A percentile compares a stretch with the other conserved stretches of the same genome.
phyloP scores from a whole-genome alignment of 2,888 invertebrate genomes.

The Andrena camellia region DNA sequence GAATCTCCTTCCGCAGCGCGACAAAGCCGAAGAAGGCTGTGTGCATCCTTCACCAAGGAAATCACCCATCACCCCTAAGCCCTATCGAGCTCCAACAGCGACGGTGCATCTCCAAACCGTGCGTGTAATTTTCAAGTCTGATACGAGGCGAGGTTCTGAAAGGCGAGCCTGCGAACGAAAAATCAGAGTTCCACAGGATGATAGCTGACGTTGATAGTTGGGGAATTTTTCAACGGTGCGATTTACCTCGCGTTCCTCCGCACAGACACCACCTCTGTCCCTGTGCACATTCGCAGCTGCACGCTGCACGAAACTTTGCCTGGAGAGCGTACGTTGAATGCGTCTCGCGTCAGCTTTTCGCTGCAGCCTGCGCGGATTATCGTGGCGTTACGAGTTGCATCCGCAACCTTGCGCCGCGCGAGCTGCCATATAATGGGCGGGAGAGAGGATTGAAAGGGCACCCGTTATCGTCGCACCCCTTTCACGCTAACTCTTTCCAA shows the following conservation, averaged over 20 bases:
- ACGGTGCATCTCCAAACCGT: neutral
- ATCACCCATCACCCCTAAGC: slow-evolving; percentile 26
- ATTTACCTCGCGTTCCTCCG: neutral
- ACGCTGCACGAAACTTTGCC: neutral
- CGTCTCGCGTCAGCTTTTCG: neutral
- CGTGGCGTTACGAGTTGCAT: slow-evolving; percentile 1
- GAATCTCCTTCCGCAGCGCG: neutral
- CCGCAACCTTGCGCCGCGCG: slow-evolving; percentile 3
- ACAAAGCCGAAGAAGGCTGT: slow-evolving; percentile 4
- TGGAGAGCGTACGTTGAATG: slow-evolving; percentile 10
- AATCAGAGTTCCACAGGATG: neutral
- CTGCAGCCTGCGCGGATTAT: neutral
- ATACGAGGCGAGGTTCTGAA: too few relatives aligned
- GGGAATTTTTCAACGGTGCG: neutral
- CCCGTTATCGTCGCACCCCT: slow-evolving; percentile 21
- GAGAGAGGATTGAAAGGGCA: slow-evolving; percentile 16
- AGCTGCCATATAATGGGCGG: slow-evolving; percentile 6
- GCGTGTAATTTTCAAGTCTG: neutral
- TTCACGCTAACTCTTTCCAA: slow-evolving; percentile 10
- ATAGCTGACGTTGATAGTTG: too few relatives aligned
- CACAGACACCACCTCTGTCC: neutral
- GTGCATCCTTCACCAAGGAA: slow-evolving; percentile 22
- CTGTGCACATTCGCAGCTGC: neutral
- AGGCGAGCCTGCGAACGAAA: neutral
- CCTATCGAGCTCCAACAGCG: neutral